These are phyloP conservation scores for Grus americana DNA, from an alignment of 2,113 vertebrate species.

Conservation along the genomic window DNA sequence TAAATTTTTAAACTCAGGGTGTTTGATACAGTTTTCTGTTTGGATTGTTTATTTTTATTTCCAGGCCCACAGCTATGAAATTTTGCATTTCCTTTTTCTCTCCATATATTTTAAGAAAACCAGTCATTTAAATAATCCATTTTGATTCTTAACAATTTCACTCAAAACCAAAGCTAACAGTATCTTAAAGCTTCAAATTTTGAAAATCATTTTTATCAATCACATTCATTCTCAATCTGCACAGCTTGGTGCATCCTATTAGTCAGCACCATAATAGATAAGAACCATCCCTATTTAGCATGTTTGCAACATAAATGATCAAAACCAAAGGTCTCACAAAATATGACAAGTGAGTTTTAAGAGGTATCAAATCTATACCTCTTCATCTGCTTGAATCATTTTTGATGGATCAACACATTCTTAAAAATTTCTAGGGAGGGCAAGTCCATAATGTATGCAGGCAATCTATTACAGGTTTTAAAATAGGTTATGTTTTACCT, in stretches of 20 bases:
- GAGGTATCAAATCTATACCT: neutral
- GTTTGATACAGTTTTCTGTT: neutral
- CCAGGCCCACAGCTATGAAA: accelerated
- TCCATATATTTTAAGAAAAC: neutral
- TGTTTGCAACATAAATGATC: neutral
- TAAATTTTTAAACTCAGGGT: neutral
- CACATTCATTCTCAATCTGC: neutral
- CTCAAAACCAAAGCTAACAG: neutral
- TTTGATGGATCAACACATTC: neutral
- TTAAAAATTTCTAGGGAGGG: neutral
- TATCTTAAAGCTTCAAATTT: neutral
- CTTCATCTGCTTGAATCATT: neutral
- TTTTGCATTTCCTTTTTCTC: neutral
- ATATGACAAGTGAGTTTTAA: neutral
- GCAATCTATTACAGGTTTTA: neutral
- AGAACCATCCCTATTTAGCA: neutral
- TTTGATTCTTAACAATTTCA: neutral
- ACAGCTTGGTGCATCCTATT: neutral
- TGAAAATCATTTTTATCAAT: neutral
- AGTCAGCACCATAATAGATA: neutral
- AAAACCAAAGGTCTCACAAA: neutral
- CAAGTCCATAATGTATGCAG: neutral
- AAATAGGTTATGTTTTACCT: neutral
- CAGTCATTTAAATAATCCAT: neutral
- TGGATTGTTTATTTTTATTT: neutral